Evolutionary conservation across 1,140 invertebrate genomes (phyloP).

Genomic region (Drosophila lowei): DNA sequence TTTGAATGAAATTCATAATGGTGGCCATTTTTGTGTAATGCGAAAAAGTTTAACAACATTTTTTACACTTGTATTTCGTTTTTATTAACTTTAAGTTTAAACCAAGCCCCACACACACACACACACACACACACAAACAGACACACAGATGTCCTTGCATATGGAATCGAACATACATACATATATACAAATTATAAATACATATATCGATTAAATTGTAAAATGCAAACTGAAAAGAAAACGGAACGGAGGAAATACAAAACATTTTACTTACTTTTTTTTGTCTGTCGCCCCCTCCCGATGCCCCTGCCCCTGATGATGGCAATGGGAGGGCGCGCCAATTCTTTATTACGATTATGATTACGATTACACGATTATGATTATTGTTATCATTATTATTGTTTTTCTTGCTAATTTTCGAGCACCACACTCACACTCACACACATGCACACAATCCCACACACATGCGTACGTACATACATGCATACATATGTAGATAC

Average conservation of each 20-base stretch:
- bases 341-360: conserved; percentile 55
- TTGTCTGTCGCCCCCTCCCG: conserved; percentile 37
- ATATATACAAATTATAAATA: conserved; percentile 30
- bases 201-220: conserved; percentile 17
- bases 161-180: conserved; percentile 8
- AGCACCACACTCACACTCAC: conserved; percentile 47
- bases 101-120: conserved; percentile 15
- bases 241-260: conserved; percentile 32
- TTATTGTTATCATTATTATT: conserved; percentile 60
- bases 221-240: conserved; percentile 25
- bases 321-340: conserved; percentile 11
- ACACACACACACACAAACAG: conserved; percentile 37
- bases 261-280: conserved; percentile 33
- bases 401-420: conserved; percentile 57
- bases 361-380: conserved; percentile 40
- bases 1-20: conserved; percentile 83
- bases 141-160: background rate
- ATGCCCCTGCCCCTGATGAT: too few species aligned
- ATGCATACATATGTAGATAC: conserved; percentile 16
- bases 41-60: conserved; percentile 71
- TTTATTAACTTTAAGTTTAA: conserved; percentile 75
- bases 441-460: conserved; percentile 26
- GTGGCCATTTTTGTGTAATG: conserved; percentile 81
- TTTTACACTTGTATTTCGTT: conserved; percentile 80
- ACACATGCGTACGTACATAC: conserved; percentile 22